A percentile compares a stretch with the other conserved stretches of the same genome.
phyloP scores from a whole-genome alignment of 2,113 vertebrate species.

The Bufo bufo region DNA sequence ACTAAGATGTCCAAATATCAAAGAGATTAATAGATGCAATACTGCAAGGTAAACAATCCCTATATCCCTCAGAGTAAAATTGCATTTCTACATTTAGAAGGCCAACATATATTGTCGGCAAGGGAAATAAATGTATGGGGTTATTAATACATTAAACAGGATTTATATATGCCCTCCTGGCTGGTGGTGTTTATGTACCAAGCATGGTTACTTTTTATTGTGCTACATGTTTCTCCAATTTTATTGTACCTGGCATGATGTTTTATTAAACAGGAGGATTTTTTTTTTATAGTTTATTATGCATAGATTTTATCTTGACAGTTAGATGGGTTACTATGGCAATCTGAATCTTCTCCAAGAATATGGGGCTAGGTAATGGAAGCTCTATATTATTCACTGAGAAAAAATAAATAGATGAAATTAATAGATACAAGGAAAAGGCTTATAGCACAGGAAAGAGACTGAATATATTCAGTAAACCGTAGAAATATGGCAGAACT shows the following conservation, averaged over 20 bases:
- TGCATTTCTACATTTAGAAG: not conserved
- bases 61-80: not conserved
- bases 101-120: not conserved
- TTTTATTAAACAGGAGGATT: slow-evolving; percentile 53
- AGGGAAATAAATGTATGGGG: slow-evolving; percentile 4
- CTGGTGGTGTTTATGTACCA: not conserved
- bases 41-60: slow-evolving; percentile 16
- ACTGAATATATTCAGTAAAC: not conserved
- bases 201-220: slow-evolving; percentile 13
- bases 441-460: not conserved
- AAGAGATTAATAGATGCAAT: slow-evolving; percentile 40
- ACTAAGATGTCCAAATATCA: slow-evolving; percentile 31
- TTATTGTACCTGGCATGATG: slow-evolving; percentile 39
- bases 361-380: slow-evolving; percentile 40
- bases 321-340: slow-evolving; percentile 53
- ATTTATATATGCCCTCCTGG: slow-evolving; percentile 7
- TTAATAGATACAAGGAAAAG: slow-evolving; percentile 17
- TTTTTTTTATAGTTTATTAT: slow-evolving; percentile 36
- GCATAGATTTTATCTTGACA: slow-evolving; percentile 49
- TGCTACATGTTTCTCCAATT: slow-evolving; percentile 33
- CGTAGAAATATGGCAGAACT: not conserved
- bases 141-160: not conserved
- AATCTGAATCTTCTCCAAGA: slow-evolving; percentile 40
- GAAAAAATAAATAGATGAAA: slow-evolving; percentile 41
- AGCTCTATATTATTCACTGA: slow-evolving; percentile 48